phyloP scores from a whole-genome alignment of 2,113 vertebrate species.

The Cyanoramphus novaezelandiae region DNA sequence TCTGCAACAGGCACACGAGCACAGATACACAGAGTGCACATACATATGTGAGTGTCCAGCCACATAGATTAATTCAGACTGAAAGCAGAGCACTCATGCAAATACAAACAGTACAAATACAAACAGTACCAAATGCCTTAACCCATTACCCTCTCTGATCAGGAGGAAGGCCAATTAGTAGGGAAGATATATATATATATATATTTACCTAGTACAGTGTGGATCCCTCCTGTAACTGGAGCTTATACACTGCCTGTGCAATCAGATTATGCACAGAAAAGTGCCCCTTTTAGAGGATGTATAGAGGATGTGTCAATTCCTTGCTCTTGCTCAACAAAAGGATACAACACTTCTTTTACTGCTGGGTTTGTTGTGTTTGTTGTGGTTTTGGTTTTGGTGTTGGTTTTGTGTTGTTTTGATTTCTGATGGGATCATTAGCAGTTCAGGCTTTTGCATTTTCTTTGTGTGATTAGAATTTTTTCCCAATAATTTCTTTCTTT shows the following conservation, averaged over 20 bases:
- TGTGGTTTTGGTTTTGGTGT: not conserved
- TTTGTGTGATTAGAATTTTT: not conserved
- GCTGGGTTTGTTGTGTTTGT: not conserved
- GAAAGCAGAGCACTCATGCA: not conserved
- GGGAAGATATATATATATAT: not conserved
- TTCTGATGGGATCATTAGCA: not conserved
- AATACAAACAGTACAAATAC: not conserved
- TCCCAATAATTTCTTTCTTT: not conserved
- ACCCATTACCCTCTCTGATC: not conserved
- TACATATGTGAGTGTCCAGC: accelerated
- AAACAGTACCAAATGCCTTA: not conserved
- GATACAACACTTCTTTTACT: not conserved
- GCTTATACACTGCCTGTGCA: not conserved
- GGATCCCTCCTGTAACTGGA: not conserved
- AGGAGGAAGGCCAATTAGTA: not conserved
- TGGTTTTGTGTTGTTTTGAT: not conserved
- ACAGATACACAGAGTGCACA: not conserved
- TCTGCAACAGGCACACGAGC: not conserved
- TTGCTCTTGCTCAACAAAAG: not conserved
- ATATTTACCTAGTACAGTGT: not conserved
- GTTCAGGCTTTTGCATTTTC: not conserved
- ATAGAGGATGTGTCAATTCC: not conserved
- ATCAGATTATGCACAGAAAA: not conserved
- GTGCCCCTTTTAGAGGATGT: not conserved
- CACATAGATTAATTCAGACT: not conserved